phyloP scores from a whole-genome alignment of 2,797 vertebrate genomes.

The Podarcis lilfordi region DNA sequence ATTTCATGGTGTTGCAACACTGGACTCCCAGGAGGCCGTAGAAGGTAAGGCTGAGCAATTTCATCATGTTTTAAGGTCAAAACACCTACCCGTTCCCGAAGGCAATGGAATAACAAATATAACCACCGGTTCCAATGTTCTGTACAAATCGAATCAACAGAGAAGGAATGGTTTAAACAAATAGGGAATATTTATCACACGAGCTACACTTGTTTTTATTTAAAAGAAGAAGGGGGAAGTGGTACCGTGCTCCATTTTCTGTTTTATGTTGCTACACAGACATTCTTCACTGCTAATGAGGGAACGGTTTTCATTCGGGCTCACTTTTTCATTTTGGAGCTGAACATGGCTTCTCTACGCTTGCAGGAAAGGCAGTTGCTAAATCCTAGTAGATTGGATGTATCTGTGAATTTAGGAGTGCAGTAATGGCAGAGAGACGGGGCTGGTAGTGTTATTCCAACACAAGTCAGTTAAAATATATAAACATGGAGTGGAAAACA shows the following conservation, averaged over 20 bases:
- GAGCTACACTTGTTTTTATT: neutral
- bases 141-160: conserved; percentile 17
- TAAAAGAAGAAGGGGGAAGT: neutral
- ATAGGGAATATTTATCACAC: conserved; percentile 31
- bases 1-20: conserved; percentile 45
- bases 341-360: neutral
- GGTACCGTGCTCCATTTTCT: neutral
- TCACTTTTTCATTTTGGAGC: conserved; percentile 21
- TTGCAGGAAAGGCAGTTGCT: conserved; percentile 13
- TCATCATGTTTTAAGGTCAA: conserved; percentile 51
- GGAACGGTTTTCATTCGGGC: neutral
- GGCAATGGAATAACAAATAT: conserved; percentile 23
- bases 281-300: conserved; percentile 32
- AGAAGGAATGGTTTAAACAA: conserved; percentile 34
- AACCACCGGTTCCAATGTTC: conserved; percentile 14
- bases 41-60: conserved; percentile 51
- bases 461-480: neutral
- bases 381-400: conserved; percentile 10
- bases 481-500: neutral
- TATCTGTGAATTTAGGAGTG: neutral
- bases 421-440: conserved; percentile 10
- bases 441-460: neutral
- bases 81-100: conserved; percentile 31
- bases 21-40: conserved; percentile 19
- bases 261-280: conserved; percentile 19